phyloP scores from a whole-genome alignment of 2,888 invertebrate species.

The Amblyjoppa fuscipennis region DNA sequence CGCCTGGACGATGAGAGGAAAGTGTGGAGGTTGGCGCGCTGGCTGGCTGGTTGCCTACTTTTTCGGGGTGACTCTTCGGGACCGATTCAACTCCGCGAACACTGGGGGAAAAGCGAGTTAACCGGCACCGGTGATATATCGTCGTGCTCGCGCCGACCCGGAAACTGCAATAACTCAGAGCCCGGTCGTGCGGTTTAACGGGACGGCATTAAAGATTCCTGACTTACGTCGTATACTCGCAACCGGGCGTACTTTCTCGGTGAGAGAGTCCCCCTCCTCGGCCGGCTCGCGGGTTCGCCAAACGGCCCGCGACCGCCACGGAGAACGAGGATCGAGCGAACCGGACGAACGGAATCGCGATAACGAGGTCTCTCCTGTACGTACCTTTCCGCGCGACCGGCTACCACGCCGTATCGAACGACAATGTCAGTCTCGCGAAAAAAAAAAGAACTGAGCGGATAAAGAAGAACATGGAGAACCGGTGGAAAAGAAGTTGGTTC shows the following conservation, averaged over 20 bases:
- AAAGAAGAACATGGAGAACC: not conserved
- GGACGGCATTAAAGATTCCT: slow-evolving; percentile 79
- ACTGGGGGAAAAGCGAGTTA: slow-evolving; percentile 71
- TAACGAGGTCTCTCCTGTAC: slow-evolving; percentile 61
- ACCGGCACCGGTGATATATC: slow-evolving; percentile 75
- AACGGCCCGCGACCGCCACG: slow-evolving; percentile 17
- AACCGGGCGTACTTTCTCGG: slow-evolving; percentile 41
- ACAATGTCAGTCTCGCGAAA: slow-evolving; percentile 17
- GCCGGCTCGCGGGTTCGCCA: slow-evolving; percentile 10
- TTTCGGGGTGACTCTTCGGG: slow-evolving; percentile 66
- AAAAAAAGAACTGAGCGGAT: not conserved
- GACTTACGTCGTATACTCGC: slow-evolving; percentile 73
- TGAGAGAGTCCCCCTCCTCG: slow-evolving; percentile 11
- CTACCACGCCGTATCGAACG: not conserved
- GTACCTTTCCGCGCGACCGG: slow-evolving; percentile 10
- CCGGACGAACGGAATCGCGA: slow-evolving; percentile 60
- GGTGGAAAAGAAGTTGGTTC: not conserved
- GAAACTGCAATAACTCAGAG: slow-evolving; percentile 79
- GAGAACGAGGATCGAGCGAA: slow-evolving; percentile 51
- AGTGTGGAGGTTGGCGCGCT: slow-evolving; percentile 5
- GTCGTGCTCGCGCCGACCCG: slow-evolving; percentile 73
- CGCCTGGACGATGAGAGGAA: not conserved
- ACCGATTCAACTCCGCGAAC: slow-evolving; percentile 51
- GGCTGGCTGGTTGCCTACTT: slow-evolving; percentile 51
- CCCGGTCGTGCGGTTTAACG: slow-evolving; percentile 75